Evolutionary conservation across 30 jellyfish, hydroid and myxozoan genomes (phyloP).

Genomic region (Turritopsis rubra): DNA sequence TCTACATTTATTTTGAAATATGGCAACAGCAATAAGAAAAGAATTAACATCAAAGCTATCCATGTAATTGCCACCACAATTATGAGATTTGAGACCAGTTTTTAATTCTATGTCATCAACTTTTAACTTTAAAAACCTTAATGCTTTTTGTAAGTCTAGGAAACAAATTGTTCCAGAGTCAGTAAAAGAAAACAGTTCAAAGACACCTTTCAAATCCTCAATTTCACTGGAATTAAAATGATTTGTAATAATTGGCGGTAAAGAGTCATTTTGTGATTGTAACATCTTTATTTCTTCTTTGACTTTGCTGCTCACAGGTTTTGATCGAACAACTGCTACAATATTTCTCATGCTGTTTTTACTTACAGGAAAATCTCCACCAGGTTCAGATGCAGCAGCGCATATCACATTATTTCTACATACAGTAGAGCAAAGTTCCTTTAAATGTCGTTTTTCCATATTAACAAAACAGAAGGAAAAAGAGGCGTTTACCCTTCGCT

Average conservation of each 20-base stretch:
- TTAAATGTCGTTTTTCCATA: background rate
- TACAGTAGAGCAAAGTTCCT: background rate
- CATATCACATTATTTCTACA: background rate
- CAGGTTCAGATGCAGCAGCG: background rate
- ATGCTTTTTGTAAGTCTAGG: background rate
- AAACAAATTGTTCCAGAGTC: background rate
- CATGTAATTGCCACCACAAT: background rate
- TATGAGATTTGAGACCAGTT: background rate
- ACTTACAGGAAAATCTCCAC: background rate
- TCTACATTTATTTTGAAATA: background rate
- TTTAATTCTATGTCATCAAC: background rate
- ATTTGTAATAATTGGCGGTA: background rate
- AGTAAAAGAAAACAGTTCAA: background rate
- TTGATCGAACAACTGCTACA: background rate
- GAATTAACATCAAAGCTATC: conserved; percentile 8
- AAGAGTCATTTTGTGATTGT: background rate
- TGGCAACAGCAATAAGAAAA: background rate
- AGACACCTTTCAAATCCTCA: background rate
- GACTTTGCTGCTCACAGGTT: background rate
- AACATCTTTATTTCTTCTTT: background rate
- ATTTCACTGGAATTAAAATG: background rate
- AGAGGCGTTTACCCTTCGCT: too few species aligned
- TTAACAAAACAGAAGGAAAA: background rate
- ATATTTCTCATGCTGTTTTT: background rate
- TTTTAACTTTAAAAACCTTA: background rate